A percentile compares a stretch with the other conserved stretches of the same genome.
These are phyloP conservation scores for Botia kubotai DNA, from an alignment of 2,797 vertebrate genomes.

Conservation along the genomic window DNA sequence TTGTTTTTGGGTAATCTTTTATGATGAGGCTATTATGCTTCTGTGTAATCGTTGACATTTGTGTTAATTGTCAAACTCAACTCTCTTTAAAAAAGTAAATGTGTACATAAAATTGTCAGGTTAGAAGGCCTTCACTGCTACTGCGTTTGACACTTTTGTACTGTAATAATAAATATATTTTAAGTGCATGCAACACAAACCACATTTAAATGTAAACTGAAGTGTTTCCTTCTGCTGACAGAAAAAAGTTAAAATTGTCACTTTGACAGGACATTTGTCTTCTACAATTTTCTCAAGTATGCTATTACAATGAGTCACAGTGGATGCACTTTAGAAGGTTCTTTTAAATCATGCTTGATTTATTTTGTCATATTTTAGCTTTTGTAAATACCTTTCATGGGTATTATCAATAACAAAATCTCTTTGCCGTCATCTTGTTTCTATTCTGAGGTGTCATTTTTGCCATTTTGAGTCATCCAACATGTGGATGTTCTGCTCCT, in stretches of 20 bases:
- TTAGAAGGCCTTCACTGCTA: too few relatives aligned
- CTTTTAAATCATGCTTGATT: not conserved
- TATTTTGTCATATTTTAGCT: not conserved
- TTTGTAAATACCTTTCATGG: constrained; percentile 21
- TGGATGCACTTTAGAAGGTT: too few relatives aligned
- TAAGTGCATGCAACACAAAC: not conserved
- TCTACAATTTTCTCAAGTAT: too few relatives aligned
- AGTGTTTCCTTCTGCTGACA: too few relatives aligned
- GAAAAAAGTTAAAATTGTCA: too few relatives aligned
- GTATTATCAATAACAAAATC: not conserved
- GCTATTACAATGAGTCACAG: too few relatives aligned
- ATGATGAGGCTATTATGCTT: not conserved
- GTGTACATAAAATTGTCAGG: not conserved
- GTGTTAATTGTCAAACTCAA: too few relatives aligned
- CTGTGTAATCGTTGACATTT: not conserved
- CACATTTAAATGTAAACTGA: too few relatives aligned
- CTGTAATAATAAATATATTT: too few relatives aligned
- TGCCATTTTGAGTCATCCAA: not conserved
- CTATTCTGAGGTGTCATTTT: not conserved
- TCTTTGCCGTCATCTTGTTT: constrained; percentile 9
- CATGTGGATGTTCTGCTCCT: not conserved
- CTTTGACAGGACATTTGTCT: too few relatives aligned
- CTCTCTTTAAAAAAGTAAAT: too few relatives aligned
- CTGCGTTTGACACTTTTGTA: not conserved
- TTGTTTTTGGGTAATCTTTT: not conserved